Evolutionary conservation across 2,888 invertebrate genomes (phyloP), one percentile per base, ranked within the genome.

Genomic region (Trypoxylon attenuatum): DNA sequence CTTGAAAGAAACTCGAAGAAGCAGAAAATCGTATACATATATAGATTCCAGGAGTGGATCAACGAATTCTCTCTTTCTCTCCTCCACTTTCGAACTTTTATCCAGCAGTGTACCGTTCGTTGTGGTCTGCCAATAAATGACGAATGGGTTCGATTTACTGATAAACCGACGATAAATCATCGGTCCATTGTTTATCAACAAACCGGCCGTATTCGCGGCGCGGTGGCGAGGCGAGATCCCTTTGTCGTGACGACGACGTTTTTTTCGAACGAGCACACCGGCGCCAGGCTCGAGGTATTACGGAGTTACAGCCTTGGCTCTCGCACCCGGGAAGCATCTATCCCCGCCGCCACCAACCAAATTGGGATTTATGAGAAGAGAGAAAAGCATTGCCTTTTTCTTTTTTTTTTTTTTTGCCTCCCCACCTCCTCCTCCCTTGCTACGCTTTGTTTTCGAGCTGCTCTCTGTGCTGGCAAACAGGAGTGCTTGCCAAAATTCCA

Each of bases 111-210:
- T 27, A 42, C 27, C 23, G 15, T 25, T 27, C 43, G 42, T 42
- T 47, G 33, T 41, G 27, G 49, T 27, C 66, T 63, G 77, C n/a
- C n/a, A n/a, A 77, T 77, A 77, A 77, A 77, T 79, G 79, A 79
- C 71, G 73, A 79, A 79, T 79, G 77, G 79, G 73, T 79, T 79
- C 79, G 73, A 79, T 79, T 79, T 79, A 70, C 77, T 76, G 78
- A 79, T 79, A 79, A 79, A 76, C 68, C 71, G 49, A 42, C 69
- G 67, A 79, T 79, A 79, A 79, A 79, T 79, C 78, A 79, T 69
- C 68, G 18, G 55, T 47, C 76, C 69, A 79, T 79, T 77, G 79
- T 79, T 79, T 79, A 79, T 79, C 77, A 79, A 76, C 77, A 71
- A 73, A 78, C 77, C 61, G 71, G 72, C 57, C 63, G 69, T 66